Base-by-base conservation (phyloP, 2,113 vertebrate genomes). In the Uria aalge region DNA sequence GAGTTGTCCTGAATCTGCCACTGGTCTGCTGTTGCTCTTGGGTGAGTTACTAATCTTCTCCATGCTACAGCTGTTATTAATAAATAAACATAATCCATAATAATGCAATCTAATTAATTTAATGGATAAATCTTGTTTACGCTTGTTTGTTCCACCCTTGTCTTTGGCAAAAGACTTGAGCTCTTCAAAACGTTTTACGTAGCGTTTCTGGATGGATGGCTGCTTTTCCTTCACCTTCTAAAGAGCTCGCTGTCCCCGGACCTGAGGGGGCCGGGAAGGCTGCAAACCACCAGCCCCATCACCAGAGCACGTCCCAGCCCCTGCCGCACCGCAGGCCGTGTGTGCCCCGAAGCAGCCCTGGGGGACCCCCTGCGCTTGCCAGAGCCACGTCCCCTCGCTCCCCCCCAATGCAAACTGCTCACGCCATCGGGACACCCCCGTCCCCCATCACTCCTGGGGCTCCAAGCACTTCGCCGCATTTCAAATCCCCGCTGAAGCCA, bases 61-160 rank as follows among this genome's bases (percentile, higher is more conserved):
- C 1, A 0, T 32, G 60, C 56, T 82, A 75, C 71, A 81, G 96
- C 62, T 80, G 88, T 69, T 88, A 86, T 83, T 88, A 92, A 92
- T 95, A 95, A 96, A 96, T 50, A 95, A 96, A 85, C 85, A 64
- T 71, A 48, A 95, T 80, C 79, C 79, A 92, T 83, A 94, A 92
- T 83, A 94, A 92, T 57, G 79, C 72, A 62, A 79, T 85, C 85
- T 79, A 88, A 96, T 96, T 96, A 85, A 95, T 94, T 91, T 80
- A 94, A 94, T 85, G 88, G 92, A 94, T 73, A 90, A 94, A 94
- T 93, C 95, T 88, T 94, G 67, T 94, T 94, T 80, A 95, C 0
- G 63, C 67, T 41, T 77, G 82, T 94, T 94, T 80, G 88, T 94
- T 93, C 91, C 88, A 83, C 30, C 32, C 41, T 38, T 32, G 48